Percentiles rank a stretch among this genome's conserved stretches.
Evolutionary conservation across 2,797 vertebrate species (phyloP).

Genomic region (Somateria mollissima): DNA sequence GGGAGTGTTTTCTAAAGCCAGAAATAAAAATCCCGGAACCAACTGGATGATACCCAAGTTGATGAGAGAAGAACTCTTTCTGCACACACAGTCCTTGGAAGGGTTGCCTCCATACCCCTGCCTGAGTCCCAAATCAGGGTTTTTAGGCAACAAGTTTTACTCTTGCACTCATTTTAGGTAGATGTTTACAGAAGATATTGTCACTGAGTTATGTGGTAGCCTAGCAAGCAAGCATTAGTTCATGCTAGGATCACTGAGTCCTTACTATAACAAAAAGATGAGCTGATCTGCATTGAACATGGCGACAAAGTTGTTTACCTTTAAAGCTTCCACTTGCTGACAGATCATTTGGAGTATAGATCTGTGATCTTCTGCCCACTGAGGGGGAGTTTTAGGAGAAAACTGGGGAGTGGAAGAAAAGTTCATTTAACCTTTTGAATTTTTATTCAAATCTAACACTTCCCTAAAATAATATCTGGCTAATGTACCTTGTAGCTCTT

Average conservation of each 20-base stretch:
- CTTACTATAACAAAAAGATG: not conserved
- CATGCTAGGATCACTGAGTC: not conserved
- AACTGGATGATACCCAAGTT: not conserved
- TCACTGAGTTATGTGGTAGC: not conserved
- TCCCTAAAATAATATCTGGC: not conserved
- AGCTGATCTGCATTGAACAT: not conserved
- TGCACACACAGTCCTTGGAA: not conserved
- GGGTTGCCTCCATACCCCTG: not conserved
- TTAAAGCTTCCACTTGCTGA: conserved; percentile 95
- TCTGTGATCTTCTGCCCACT: conserved; percentile 97
- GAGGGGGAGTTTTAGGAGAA: conserved; percentile 93
- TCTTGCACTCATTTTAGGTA: not conserved
- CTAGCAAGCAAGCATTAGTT: not conserved
- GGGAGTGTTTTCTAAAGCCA: not conserved
- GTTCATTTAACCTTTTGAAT: not conserved
- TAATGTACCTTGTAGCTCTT: conserved; percentile 88
- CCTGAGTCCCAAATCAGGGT: not conserved
- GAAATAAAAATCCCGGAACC: not conserved
- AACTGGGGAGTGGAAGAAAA: conserved; percentile 77
- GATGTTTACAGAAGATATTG: not conserved
- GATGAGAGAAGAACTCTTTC: not conserved
- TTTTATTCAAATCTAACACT: not conserved
- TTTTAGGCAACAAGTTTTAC: not conserved
- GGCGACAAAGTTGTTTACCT: conserved; percentile 80
- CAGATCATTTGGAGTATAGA: conserved; percentile 92